Percentiles rank a stretch among this genome's conserved stretches.
Evolutionary conservation across 2,797 vertebrate species (phyloP).

Genomic region (Rhyacichthys aspro): DNA sequence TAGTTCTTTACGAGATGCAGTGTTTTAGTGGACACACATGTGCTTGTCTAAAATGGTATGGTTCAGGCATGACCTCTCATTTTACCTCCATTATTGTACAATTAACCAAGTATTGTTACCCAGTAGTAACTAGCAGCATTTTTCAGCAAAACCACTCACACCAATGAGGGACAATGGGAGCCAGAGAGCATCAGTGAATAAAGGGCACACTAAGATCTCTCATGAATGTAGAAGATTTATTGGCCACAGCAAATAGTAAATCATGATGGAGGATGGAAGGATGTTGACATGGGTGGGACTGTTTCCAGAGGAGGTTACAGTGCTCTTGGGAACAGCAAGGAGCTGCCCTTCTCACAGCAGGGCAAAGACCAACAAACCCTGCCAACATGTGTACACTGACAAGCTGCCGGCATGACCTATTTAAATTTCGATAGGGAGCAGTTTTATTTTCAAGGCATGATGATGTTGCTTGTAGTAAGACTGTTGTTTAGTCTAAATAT

Average conservation of each 20-base stretch:
- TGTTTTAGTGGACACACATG: neutral
- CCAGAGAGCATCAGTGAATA: neutral
- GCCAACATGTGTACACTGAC: conserved; percentile 58
- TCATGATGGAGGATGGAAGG: conserved; percentile 1
- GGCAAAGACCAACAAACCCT: conserved; percentile 19
- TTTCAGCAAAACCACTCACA: neutral
- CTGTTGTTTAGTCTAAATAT: neutral
- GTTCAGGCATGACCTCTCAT: neutral
- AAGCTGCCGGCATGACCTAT: conserved; percentile 36
- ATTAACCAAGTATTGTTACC: neutral
- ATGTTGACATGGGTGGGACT: conserved; percentile 20
- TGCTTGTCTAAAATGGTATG: conserved; percentile 3
- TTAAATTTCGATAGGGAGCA: conserved; percentile 33
- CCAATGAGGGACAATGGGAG: neutral
- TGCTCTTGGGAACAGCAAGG: conserved; percentile 29
- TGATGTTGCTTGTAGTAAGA: neutral
- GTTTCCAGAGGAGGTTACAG: conserved; percentile 30
- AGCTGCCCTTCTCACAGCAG: conserved; percentile 61
- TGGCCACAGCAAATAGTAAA: conserved; percentile 18
- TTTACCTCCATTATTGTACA: neutral
- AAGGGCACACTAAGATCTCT: conserved; percentile 1
- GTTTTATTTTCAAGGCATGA: conserved; percentile 16
- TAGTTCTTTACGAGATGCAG: neutral
- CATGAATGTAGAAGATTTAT: neutral
- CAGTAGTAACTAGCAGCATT: neutral